Base-by-base conservation (phyloP, 2,797 vertebrate genomes). In the Falco concolor region DNA sequence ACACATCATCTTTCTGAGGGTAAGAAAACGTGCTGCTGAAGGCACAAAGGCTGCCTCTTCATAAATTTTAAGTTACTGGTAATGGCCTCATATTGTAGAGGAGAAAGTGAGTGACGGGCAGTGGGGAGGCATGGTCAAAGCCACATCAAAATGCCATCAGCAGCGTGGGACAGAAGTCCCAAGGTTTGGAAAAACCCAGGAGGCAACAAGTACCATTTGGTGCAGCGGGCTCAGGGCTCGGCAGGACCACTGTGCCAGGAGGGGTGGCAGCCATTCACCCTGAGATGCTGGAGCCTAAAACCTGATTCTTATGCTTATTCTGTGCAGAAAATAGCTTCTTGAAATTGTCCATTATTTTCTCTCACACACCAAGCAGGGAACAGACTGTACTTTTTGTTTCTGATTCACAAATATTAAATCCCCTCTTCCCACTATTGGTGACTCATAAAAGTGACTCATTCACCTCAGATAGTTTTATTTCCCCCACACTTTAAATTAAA, bases 381-480 rank as follows among this genome's bases (percentile, higher is more conserved):
- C 87, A 76, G 72, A 63, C 91, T 92, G 91, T 93, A 85, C 76
- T 45, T 95, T 60, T 57, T 59, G 27, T 42, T 91, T 93, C 87
- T 90, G 87, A 97, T 94, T 97, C 47, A 68, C 83, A 97, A 97
- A 94, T 93, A 96, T 91, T 95, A 95, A 91, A 96, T 79, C 80
- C 63, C 74, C 30, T 87, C 83, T 83, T 94, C 92, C 94, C 57
- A 87, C 91, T 95, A n/a, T 81, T 87, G 56, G 61, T 97, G 96
- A 97, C 84, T 97, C 95, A 97, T 65, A 40, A 57, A 83, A 92
- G 83, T 97, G 96, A 97, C 52, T 97, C 97, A 94, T 80, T 96
- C 78, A 84, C 90, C 88, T 96, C 82, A 90, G 34, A 87, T 72
- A 72, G 72, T 72, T 90, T 92, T 72, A 81, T 95, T 95, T 90